Percentiles rank a stretch among this genome's conserved stretches.
These are phyloP conservation scores for Bombus vancouverensis DNA, from an alignment of 1,140 invertebrate species.

Conservation along the genomic window DNA sequence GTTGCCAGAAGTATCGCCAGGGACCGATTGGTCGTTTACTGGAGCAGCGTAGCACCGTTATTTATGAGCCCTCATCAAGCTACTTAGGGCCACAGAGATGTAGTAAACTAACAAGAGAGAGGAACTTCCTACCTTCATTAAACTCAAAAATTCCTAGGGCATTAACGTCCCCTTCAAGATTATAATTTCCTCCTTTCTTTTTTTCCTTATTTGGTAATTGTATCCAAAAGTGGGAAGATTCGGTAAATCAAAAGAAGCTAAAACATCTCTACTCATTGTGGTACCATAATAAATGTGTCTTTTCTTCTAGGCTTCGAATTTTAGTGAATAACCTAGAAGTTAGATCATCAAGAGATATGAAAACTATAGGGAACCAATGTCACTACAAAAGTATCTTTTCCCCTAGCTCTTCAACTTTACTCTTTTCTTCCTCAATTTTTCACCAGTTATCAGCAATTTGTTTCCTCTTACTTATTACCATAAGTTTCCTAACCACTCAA, in stretches of 20 bases:
- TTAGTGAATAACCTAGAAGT: neutral
- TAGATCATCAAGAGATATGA: too few species aligned
- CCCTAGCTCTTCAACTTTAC: neutral
- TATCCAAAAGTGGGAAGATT: neutral
- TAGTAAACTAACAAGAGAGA: too few species aligned
- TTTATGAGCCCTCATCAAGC: constrained; percentile 46
- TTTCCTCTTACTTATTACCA: neutral
- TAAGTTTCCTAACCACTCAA: neutral
- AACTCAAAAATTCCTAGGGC: neutral
- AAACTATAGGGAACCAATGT: too few species aligned
- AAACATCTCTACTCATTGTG: too few species aligned
- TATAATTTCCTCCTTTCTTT: neutral
- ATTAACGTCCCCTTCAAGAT: neutral
- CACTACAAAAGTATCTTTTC: too few species aligned
- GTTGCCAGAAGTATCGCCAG: constrained; percentile 34
- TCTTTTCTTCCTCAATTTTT: neutral
- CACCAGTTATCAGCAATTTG: neutral
- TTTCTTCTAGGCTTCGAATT: neutral
- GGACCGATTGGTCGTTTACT: constrained; percentile 59
- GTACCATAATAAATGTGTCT: too few species aligned
- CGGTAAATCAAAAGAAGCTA: neutral
- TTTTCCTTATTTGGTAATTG: neutral
- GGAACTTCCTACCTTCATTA: neutral
- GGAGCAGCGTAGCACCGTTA: constrained; percentile 33
- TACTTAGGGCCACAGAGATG: constrained; percentile 25